Conservation (phyloP, 64 coral and sea anemone genomes). For the Pocillopora verrucosa region DNA sequence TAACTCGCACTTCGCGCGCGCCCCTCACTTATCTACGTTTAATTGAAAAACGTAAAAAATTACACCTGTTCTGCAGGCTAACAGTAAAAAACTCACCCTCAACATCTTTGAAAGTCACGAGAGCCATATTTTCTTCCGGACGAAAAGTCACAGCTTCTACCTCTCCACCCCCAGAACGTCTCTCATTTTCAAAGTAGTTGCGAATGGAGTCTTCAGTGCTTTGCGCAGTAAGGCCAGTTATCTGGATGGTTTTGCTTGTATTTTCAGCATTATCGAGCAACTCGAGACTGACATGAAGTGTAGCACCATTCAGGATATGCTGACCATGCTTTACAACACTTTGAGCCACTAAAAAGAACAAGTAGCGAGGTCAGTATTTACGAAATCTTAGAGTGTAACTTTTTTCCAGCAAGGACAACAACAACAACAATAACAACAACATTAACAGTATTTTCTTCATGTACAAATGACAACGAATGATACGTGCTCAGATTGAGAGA, state of each 20-base stretch:
- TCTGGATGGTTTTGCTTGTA: background rate
- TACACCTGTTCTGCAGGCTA: too few relatives aligned
- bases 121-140: background rate
- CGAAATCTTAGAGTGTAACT: too few relatives aligned
- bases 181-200: slow-evolving; percentile 47
- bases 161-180: background rate
- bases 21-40: too few relatives aligned
- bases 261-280: background rate
- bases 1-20: too few relatives aligned
- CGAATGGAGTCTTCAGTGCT: slow-evolving; percentile 29
- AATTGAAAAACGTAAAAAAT: too few relatives aligned
- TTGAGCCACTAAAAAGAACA: background rate
- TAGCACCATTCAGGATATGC: background rate
- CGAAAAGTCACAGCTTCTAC: background rate
- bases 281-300: slow-evolving; percentile 12
- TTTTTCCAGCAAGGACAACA: too few relatives aligned
- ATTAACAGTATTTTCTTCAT: too few relatives aligned
- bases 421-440: too few relatives aligned
- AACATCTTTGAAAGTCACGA: slow-evolving; percentile 14
- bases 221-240: background rate
- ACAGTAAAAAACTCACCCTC: background rate
- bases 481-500: too few relatives aligned
- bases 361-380: background rate
- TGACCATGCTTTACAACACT: background rate
- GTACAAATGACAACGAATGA: too few relatives aligned